Evolutionary conservation across 2,797 vertebrate genomes (phyloP).

Genomic region (Tamandua tetradactyla): DNA sequence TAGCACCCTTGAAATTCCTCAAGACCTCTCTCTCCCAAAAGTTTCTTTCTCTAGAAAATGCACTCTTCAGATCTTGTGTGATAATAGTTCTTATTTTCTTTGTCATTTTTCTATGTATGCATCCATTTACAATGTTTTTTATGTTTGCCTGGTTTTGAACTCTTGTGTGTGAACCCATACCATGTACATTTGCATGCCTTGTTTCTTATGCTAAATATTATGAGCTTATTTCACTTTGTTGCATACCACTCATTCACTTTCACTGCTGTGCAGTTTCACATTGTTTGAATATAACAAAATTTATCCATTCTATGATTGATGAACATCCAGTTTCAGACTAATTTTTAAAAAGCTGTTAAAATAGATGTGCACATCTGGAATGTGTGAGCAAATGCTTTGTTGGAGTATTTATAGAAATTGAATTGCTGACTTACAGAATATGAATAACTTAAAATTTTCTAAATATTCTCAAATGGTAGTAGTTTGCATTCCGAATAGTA

Average conservation of each 20-base stretch:
- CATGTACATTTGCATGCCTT: not conserved
- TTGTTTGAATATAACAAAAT: not conserved
- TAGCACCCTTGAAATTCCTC: not conserved
- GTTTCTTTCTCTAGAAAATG: not conserved
- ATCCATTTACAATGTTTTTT: not conserved
- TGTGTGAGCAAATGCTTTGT: not conserved
- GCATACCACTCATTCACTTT: not conserved
- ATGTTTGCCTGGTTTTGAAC: not conserved
- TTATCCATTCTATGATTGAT: not conserved
- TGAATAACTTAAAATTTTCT: not conserved
- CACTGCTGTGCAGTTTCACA: not conserved
- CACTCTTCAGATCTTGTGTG: not conserved
- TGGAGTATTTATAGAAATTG: not conserved
- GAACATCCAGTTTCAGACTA: not conserved
- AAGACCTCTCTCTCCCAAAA: not conserved
- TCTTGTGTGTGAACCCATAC: not conserved
- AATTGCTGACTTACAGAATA: not conserved
- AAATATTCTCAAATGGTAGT: not conserved
- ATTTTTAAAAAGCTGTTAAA: not conserved
- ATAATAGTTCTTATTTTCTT: not conserved
- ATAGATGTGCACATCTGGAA: not conserved
- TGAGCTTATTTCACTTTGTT: not conserved
- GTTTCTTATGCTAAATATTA: not conserved
- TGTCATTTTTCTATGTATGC: not conserved
- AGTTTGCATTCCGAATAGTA: not conserved